Base-by-base conservation (phyloP, 2,113 vertebrate genomes). In the Lanius ludovicianus region DNA sequence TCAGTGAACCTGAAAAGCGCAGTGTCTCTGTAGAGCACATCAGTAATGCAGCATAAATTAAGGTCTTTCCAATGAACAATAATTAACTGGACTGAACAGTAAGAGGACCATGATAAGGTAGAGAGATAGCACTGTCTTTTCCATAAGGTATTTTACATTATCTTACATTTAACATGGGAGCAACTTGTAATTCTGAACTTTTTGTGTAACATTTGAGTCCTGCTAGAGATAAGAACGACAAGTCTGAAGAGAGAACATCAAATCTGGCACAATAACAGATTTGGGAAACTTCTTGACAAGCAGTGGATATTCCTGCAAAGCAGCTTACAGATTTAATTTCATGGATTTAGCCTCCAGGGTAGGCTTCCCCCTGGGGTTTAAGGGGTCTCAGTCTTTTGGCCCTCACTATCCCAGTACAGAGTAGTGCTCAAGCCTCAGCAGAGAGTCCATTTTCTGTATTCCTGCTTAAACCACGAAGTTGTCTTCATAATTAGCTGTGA, bases 281-380 rank as follows among this genome's bases (percentile, higher is more conserved):
- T 52, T 62, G 28, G 27, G 30, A 39, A 79, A 52, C 10, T 47
- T 87, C 62, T 56, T 60, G 13, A 59, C 25, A 60, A 46, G 20
- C 13, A 69, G 52, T 10, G 16, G 37, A 79, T 65, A 39, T 47
- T 80, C 27, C n/a, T 80, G 13, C 37, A 78, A 55, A 81, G 46
- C 1, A 3, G 16, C 41, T 71, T 2, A 67, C 67, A 9, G 21
- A 57, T 57, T 86, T 42, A 4, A 30, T 8, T 33, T 33, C 56
- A 46, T 33, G 31, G 15, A 63, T 46, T 60, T 24, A 53, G 55
- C 25, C 15, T 70, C 60, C 33, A 50, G 46, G 15, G 3, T 21
- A 30, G 19, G 25, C 6, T 67, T 6, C 3, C 21, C 8, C 2
- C 1, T 1, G 2, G 46, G 9, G 7, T 5, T 37, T 27, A 27